These are phyloP conservation scores for Oligia latruncula DNA, from an alignment of 2,888 invertebrate genomes.

Conservation along the genomic window DNA sequence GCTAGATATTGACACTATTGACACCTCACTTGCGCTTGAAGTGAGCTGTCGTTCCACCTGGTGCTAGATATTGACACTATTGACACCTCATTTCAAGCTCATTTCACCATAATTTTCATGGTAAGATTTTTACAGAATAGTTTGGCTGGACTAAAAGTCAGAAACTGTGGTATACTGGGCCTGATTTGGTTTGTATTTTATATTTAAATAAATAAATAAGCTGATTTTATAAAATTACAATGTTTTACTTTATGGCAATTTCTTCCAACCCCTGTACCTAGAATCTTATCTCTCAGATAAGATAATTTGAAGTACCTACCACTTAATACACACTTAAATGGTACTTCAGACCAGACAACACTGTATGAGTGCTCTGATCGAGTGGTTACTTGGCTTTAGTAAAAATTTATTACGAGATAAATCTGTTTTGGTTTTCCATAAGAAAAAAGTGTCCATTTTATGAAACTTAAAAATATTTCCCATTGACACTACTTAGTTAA, in stretches of 20 bases:
- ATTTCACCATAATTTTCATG: background rate
- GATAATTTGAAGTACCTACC: constrained; percentile 21
- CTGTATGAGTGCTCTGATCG: background rate
- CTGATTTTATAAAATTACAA: background rate
- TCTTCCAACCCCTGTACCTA: background rate
- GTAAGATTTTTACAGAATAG: background rate
- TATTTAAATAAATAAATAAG: background rate
- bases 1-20: background rate
- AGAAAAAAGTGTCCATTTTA: background rate
- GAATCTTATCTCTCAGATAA: constrained; percentile 12
- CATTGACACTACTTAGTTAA: background rate
- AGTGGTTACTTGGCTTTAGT: constrained; percentile 4
- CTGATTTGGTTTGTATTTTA: background rate
- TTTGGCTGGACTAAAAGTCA: background rate
- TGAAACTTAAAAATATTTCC: background rate
- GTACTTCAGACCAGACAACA: constrained; percentile 13
- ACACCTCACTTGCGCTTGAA: background rate
- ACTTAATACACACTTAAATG: constrained; percentile 19
- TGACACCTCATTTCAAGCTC: background rate
- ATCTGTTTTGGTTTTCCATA: background rate
- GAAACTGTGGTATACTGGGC: background rate
- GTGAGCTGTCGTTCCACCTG: background rate
- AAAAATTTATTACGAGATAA: background rate
- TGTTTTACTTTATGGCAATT: background rate
- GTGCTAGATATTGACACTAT: background rate